Base-by-base conservation (phyloP, 2,797 vertebrate genomes). In the Poecilia wingei region DNA sequence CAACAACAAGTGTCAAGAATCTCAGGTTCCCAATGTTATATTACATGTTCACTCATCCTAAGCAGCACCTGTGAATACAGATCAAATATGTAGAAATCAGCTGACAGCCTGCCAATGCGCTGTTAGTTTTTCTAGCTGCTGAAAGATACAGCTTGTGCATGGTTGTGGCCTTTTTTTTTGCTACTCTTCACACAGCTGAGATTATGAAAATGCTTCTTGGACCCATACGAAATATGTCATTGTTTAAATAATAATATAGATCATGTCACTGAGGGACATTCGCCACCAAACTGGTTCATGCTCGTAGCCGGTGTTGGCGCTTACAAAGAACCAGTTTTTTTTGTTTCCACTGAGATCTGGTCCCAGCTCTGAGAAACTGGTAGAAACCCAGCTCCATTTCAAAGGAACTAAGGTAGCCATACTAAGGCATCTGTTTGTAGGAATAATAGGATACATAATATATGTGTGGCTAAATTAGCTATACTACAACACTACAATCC, bases 181-280 rank as follows among this genome's bases (percentile, higher is more conserved):
- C 55, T 28, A 43, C 41, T 70, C 25, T 28, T 25, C 22, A 70
- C 22, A n/a, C 22, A 70, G 41, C 25, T n/a, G 39, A 70, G 68
- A 13, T 70, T 45, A 70, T 70, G 39, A 45, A 43, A 70, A 70
- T 45, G 41, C 10, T 70, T 70, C 41, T 45, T 39, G 0, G 41
- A 13, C 41, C 6, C 68, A 13, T 45, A 45, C 6, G 25, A 45
- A 70, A 70, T 41, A 70, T 28, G 10, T 7, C 25, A 14, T 6
- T 43, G 41, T 70, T 45, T 28, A 70, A 70, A 45, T 69, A 41
- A 66, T 39, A 68, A 68, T 36, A 68, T 25, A 43, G 36, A 69
- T 69, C 66, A 69, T 69, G 39, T 5, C 22, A 25, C 22, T 43
- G 41, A 69, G 39, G 20, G 22, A 69, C 39, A 25, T 43, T 69